Evolutionary conservation across 2,888 invertebrate genomes (phyloP), one percentile per base, ranked within the genome.

Genomic region (Lasioglossum figueresi): DNA sequence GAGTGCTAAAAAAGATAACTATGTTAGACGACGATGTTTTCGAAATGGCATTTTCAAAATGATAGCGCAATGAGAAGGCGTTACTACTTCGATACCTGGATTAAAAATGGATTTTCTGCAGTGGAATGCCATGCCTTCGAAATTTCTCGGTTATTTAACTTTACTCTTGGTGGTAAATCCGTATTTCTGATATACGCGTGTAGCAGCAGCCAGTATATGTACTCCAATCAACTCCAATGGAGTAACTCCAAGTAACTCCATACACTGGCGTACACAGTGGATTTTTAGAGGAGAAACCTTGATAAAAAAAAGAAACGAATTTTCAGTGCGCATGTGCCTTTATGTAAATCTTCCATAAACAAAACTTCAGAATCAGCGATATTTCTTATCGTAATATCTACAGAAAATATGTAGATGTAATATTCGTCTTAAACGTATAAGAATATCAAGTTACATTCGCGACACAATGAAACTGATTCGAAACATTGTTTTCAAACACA

Each of bases 1-100:
- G 40, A 96, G 79, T 34, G 94, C 96, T 96, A 92, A 90, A 95
- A 95, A 63, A 34, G n/a, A 27, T 2, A 73, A 70, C 10, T n/a
- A 3, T 8, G 27, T 31, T 59, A 59, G 14, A 63, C 27, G 8
- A 48, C 12, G 23, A 45, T 31, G 1, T n/a, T n/a, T 66, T 4
- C 5, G n/a, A n/a, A 43, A 27, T 14, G 6, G 2, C 31, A 43
- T 19, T 14, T 27, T 27, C 8, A 76, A 43, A 31, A 5, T 31
- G 4, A 34, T 19, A 19, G 14, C 31, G 19, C 8, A 2, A 43
- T 1, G 2, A 1, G 10, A 80, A 8, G 1, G 16, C 14, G 31
- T 70, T 23, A 12, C 12, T 10, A 3, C 6, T 12, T 14, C 40
- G 92, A 93, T 94, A 95, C 95, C 94, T 76, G 95, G 94, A 81